These are phyloP conservation scores for Drosophila diplacantha DNA, from an alignment of 2,888 invertebrate species.

Conservation along the genomic window DNA sequence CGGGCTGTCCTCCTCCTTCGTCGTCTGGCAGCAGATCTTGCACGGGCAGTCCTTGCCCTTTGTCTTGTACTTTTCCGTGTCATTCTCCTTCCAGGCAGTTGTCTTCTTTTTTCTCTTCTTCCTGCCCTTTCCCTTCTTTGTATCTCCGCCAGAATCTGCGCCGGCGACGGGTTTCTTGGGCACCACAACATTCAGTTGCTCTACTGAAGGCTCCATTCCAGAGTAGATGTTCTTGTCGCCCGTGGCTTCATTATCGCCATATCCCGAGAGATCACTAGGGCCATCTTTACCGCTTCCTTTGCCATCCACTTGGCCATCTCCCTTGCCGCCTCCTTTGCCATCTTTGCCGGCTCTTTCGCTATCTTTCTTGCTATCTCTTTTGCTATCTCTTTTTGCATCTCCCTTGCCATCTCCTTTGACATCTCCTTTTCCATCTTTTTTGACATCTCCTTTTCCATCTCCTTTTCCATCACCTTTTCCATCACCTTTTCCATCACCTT, in stretches of 20 bases:
- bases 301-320: not conserved
- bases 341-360: not conserved
- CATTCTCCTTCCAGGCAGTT: not conserved
- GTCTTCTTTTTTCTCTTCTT: not conserved
- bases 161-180: not conserved
- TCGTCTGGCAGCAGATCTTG: slow-evolving; percentile 29
- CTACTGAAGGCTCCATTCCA: too few species aligned
- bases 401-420: not conserved
- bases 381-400: not conserved
- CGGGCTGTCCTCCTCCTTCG: slow-evolving; percentile 36
- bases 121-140: not conserved
- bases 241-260: too few species aligned
- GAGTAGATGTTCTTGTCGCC: too few species aligned
- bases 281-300: too few species aligned
- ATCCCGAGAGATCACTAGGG: too few species aligned
- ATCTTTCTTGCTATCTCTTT: not conserved
- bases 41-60: slow-evolving; percentile 22
- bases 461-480: too few species aligned
- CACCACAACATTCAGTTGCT: too few species aligned
- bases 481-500: not conserved
- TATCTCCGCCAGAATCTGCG: too few species aligned
- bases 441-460: too few species aligned
- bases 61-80: not conserved
- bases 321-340: not conserved
- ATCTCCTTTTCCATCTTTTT: not conserved